These are phyloP conservation scores for Sisyra nigra DNA, from an alignment of 2,888 invertebrate species.

Conservation along the genomic window DNA sequence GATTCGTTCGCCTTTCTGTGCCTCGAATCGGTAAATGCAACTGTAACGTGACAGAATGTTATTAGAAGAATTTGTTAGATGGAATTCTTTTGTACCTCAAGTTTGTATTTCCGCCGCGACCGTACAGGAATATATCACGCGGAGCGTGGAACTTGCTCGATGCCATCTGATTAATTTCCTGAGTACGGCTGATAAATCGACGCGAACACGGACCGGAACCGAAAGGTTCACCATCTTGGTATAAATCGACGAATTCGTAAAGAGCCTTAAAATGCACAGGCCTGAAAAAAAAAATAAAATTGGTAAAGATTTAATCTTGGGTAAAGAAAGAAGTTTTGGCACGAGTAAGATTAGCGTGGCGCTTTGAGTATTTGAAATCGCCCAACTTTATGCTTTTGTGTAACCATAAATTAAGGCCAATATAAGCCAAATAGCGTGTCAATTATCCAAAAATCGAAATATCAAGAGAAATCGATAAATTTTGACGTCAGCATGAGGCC, in stretches of 20 bases:
- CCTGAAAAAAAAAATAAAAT: conserved; percentile 29
- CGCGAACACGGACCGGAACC: conserved; percentile 61
- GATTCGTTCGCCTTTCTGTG: conserved; percentile 64
- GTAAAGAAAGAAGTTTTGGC: no score
- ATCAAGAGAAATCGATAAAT: no score
- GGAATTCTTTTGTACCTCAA: conserved; percentile 37
- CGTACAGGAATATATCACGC: conserved; percentile 70
- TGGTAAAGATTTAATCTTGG: no score
- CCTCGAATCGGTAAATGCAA: conserved; percentile 79
- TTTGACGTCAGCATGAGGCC: no score
- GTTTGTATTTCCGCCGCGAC: conserved; percentile 68
- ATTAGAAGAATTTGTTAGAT: conserved; percentile 4
- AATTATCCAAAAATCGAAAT: no score
- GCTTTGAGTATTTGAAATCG: no score
- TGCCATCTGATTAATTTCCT: conserved; percentile 9
- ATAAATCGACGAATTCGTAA: conserved; percentile 78
- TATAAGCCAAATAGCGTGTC: no score
- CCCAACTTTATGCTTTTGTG: no score
- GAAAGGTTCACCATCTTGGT: conserved; percentile 69
- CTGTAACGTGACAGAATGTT: conserved; percentile 28
- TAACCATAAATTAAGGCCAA: no score
- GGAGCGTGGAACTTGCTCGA: conserved; percentile 61
- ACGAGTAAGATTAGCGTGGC: no score
- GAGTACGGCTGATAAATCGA: conserved; percentile 47
- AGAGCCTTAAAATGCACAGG: conserved; percentile 71